These are phyloP conservation scores for Lasioglossum lativentre DNA, from an alignment of 2,888 invertebrate genomes.

Conservation along the genomic window DNA sequence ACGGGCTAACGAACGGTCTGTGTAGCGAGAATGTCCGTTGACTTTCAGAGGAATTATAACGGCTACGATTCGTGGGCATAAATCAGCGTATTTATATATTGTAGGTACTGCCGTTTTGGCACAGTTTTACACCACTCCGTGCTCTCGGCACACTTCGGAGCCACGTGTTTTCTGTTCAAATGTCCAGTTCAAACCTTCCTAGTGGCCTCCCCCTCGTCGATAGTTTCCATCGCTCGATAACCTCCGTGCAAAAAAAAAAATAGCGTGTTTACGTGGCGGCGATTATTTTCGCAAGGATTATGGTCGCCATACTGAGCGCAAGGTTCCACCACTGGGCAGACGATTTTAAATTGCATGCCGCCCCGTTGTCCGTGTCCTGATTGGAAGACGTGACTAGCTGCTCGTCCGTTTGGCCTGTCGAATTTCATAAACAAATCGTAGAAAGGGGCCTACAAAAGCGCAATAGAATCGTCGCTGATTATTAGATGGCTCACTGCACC, in stretches of 20 bases:
- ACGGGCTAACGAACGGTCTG: slow-evolving; percentile 18
- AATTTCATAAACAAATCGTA: slow-evolving; percentile 65
- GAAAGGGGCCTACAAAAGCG: slow-evolving; percentile 17
- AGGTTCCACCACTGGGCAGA: slow-evolving; percentile 54
- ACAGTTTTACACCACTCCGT: slow-evolving; percentile 38
- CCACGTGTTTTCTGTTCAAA: slow-evolving; percentile 31
- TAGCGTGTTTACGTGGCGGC: slow-evolving; percentile 63
- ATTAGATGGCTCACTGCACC: slow-evolving; percentile 56
- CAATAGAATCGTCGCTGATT: slow-evolving; percentile 41
- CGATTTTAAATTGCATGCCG: slow-evolving; percentile 31
- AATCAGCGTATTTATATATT: slow-evolving; percentile 30
- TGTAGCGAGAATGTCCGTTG: slow-evolving; percentile 7
- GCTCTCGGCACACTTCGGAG: slow-evolving; percentile 29
- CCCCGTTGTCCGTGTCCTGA: slow-evolving; percentile 65
- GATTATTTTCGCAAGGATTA: slow-evolving; percentile 72
- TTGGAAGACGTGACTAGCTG: slow-evolving; percentile 77
- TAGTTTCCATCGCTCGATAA: slow-evolving; percentile 27
- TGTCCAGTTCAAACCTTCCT: slow-evolving; percentile 25
- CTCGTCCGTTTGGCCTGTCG: slow-evolving; percentile 79
- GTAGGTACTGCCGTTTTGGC: slow-evolving; percentile 57
- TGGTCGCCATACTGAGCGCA: slow-evolving; percentile 60
- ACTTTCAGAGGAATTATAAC: slow-evolving; percentile 8
- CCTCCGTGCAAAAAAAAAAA: background rate
- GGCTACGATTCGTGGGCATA: slow-evolving; percentile 10
- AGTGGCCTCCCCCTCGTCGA: slow-evolving; percentile 26